phyloP scores from a whole-genome alignment of 2,113 vertebrate genomes.

The Onychostoma macrolepis region DNA sequence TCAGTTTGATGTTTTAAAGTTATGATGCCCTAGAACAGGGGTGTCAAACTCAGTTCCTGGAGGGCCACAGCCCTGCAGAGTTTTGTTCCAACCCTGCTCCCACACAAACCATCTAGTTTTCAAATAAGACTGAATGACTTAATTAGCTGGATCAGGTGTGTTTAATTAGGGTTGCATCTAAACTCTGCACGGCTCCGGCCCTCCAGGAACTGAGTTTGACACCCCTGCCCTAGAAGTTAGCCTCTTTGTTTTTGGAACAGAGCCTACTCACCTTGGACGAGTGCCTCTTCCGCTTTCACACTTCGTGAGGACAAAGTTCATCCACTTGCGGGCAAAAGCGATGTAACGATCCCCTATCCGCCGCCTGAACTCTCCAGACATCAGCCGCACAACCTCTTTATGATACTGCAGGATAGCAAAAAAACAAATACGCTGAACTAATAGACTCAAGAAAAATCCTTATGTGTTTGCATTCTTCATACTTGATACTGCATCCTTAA shows the following conservation, averaged over 20 bases:
- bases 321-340: constrained; percentile 95
- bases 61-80: too few species aligned
- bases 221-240: too few species aligned
- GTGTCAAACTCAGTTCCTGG: too few species aligned
- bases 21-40: too few species aligned
- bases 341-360: constrained; percentile 97
- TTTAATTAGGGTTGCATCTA: too few species aligned
- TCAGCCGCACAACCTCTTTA: constrained; percentile 97
- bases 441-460: background rate
- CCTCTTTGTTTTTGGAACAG: background rate
- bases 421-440: background rate
- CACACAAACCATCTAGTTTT: too few species aligned
- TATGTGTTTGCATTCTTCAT: background rate
- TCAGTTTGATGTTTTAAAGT: too few species aligned
- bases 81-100: too few species aligned
- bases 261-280: constrained; percentile 87
- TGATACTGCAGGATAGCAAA: constrained; percentile 86
- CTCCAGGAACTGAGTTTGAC: too few species aligned
- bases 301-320: constrained; percentile 97
- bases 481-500: background rate
- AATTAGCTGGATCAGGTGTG: too few species aligned
- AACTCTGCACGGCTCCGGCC: too few species aligned
- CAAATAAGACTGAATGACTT: too few species aligned
- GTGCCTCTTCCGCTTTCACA: constrained; percentile 97
- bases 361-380: constrained; percentile 96